A percentile compares a stretch with the other conserved stretches of the same genome.
These are phyloP conservation scores for Eospalax fontanierii DNA, from an alignment of 2,797 vertebrate genomes.

Conservation along the genomic window DNA sequence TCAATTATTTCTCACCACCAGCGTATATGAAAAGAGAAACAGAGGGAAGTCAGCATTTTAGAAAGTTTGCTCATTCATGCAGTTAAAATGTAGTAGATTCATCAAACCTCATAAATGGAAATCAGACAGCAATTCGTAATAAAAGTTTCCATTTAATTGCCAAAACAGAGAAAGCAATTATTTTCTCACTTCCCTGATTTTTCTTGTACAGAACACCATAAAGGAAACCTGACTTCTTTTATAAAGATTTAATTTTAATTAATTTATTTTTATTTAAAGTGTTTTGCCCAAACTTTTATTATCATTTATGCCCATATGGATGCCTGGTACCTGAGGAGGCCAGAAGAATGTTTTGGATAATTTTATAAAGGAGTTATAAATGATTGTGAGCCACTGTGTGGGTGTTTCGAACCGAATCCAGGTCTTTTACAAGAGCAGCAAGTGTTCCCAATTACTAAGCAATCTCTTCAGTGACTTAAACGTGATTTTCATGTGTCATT, in stretches of 20 bases:
- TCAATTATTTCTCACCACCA: not conserved
- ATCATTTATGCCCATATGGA: too few relatives aligned
- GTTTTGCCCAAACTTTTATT: too few relatives aligned
- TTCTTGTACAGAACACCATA: not conserved
- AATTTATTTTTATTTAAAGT: too few relatives aligned
- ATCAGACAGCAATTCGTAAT: not conserved
- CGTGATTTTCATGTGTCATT: not conserved
- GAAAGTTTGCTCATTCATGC: not conserved
- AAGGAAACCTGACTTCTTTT: not conserved
- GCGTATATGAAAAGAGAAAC: not conserved
- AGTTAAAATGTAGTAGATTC: slow-evolving; percentile 13
- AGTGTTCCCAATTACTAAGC: too few relatives aligned
- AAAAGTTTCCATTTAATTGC: not conserved
- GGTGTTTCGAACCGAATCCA: too few relatives aligned
- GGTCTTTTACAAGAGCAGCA: too few relatives aligned
- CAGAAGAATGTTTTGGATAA: too few relatives aligned
- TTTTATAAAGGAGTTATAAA: too few relatives aligned
- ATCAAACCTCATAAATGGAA: slow-evolving; percentile 28
- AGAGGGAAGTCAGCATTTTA: slow-evolving; percentile 6
- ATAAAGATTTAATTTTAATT: too few relatives aligned
- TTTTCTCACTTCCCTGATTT: not conserved
- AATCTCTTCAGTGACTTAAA: too few relatives aligned
- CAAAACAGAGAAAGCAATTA: not conserved
- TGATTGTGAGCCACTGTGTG: too few relatives aligned
- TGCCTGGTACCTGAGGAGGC: too few relatives aligned